Evolutionary conservation across 2,113 vertebrate species (phyloP), one percentile per base, ranked within the genome.

Genomic region (Stigmatopora argus): DNA sequence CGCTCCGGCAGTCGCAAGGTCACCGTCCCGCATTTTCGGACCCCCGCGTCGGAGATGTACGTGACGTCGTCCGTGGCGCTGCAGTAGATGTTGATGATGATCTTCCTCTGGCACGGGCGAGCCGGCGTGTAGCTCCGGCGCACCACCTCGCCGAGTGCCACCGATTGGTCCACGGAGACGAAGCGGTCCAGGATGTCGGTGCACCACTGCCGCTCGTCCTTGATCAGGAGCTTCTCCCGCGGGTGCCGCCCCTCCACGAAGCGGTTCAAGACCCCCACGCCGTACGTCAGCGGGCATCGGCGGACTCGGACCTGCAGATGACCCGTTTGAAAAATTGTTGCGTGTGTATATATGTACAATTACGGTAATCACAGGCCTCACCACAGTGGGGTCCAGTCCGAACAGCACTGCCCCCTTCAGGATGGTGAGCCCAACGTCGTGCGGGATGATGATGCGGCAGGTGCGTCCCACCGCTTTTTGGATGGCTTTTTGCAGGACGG

Each of bases 11-110:
- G 90, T 73, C 97, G 94, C 0, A 99, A 90, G 48, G 93, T 98
- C 80, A 99, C 88, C 21, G 92, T 92, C 0, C 95, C 96, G 0
- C 96, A 99, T 80, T 96, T 96, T 77, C 95, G 90, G 58, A 98
- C 94, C 0, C 93, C 94, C 0, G 92, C 88, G 72, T 98, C 96
- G 0, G 93, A 94, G 88, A 99, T 96, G 90, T 96, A 99, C 19
- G 83, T 85, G n/a, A 92, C 87, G 0, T 97, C 94, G 0, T 98
- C 95, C 0, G 78, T 85, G 0, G 88, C 65, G 0, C 92, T 90
- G 92, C 95, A 98, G 91, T 98, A 98, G 85, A 98, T 89, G 83
- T 98, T 98, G 89, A 99, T 95, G 89, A 98, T 92, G 86, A 96
- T 97, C 62, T 94, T 92, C 19, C 93, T 90, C 66, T 98, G 96